phyloP scores from a whole-genome alignment of 2,797 vertebrate genomes.

The Chrysocyon brachyurus region DNA sequence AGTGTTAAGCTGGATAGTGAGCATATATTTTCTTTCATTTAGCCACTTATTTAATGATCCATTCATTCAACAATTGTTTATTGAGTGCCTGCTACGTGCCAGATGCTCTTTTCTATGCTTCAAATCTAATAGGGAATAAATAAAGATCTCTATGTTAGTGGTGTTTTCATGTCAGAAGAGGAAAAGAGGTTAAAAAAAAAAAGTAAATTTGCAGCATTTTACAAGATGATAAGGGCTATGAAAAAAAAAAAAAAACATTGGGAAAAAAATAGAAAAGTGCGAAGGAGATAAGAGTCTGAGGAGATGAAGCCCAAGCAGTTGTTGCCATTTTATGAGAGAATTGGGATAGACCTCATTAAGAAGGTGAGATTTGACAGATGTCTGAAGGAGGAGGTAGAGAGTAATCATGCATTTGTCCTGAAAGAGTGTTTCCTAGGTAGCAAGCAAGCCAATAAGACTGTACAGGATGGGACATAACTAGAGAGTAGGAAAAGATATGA shows the following conservation, averaged over 20 bases:
- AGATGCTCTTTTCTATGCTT: background rate
- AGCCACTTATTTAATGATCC: background rate
- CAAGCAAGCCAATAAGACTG: background rate
- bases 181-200: background rate
- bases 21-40: background rate
- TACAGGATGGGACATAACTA: rapidly evolving
- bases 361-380: background rate
- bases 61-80: background rate
- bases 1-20: background rate
- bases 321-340: background rate
- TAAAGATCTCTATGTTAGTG: background rate
- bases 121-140: background rate
- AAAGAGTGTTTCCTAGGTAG: background rate
- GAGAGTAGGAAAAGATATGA: background rate
- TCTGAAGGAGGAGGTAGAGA: background rate
- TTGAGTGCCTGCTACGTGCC: background rate
- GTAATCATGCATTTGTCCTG: background rate
- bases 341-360: background rate
- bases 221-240: background rate
- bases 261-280: background rate
- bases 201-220: background rate
- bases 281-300: background rate
- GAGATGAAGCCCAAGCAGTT: background rate
- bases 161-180: background rate
- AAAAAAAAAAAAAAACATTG: background rate